Conservation (phyloP, 2,888 invertebrate species). For the Dynastes grantii region DNA sequence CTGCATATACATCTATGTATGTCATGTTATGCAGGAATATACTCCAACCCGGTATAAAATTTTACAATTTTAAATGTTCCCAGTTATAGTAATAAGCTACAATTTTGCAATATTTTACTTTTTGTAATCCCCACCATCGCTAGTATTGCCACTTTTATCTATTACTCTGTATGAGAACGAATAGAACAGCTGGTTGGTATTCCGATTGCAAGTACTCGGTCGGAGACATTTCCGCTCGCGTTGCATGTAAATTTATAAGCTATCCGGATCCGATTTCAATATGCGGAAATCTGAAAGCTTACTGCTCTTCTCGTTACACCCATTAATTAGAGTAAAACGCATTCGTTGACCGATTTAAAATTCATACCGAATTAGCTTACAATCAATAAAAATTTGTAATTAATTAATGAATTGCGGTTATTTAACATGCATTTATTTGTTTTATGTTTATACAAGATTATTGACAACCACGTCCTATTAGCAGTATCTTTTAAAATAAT, state of each 20-base stretch:
- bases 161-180: neutral
- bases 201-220: conserved; percentile 1
- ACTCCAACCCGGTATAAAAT: too few species aligned
- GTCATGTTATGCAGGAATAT: too few species aligned
- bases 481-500: too few species aligned
- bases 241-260: conserved; percentile 15
- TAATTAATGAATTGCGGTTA: too few species aligned
- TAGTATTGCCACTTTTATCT: neutral
- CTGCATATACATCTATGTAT: too few species aligned
- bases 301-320: neutral
- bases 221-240: conserved; percentile 12
- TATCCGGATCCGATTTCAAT: conserved; percentile 25
- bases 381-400: neutral
- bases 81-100: too few species aligned
- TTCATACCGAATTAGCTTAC: conserved; percentile 1
- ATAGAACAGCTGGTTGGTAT: neutral
- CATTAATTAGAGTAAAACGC: conserved; percentile 2
- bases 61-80: too few species aligned
- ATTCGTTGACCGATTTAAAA: conserved; percentile 21
- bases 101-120: too few species aligned
- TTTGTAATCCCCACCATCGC: neutral
- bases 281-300: conserved; percentile 16
- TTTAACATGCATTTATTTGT: too few species aligned
- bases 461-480: too few species aligned
- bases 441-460: too few species aligned